Evolutionary conservation across 2,888 invertebrate genomes (phyloP), one percentile per base, ranked within the genome.

Genomic region (Aethes cnicana): DNA sequence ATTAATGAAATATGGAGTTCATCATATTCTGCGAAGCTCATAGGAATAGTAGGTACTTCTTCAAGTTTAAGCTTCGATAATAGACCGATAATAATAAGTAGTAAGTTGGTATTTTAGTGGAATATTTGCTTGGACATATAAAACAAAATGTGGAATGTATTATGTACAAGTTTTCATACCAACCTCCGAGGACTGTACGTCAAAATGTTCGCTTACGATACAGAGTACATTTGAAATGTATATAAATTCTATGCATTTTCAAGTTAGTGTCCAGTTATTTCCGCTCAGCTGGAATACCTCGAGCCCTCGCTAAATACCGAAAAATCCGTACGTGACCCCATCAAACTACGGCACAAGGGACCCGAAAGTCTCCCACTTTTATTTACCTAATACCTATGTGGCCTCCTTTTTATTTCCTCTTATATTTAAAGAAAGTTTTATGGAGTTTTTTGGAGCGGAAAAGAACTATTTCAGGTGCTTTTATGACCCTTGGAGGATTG

Each of bases 321-420:
- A 68, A 81, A 84, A 84, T 76, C 65, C 54, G 70, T 77, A 86
- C 87, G 87, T 87, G 86, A 84, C 74, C 81, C 81, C 84, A 81
- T 81, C 79, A 77, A 69, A 63, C 62, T 66, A 60, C 55, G 64
- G 72, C 74, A 72, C 74, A 56, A 42, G 66, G 74, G 78, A 62
- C 62, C 56, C 54, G 55, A 46, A 61, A 62, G 49, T 65, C 62
- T 66, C 61, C 63, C 64, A 67, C 72, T 77, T 76, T 68, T 73
- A 73, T 69, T 62, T 66, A 68, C 65, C 56, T 68, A 69, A 73
- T 69, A n/a, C n/a, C n/a, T n/a, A 74, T 70, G 71, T 68, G 64
- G 68, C 61, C 64, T 68, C 64, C 69, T 71, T 78, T 83, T 84
- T 81, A 82, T 79, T 72, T 66, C 74, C 61, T 69, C 66, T 65